phyloP scores from a whole-genome alignment of 2,797 vertebrate species.

The Ctenopoma kingsleyae region DNA sequence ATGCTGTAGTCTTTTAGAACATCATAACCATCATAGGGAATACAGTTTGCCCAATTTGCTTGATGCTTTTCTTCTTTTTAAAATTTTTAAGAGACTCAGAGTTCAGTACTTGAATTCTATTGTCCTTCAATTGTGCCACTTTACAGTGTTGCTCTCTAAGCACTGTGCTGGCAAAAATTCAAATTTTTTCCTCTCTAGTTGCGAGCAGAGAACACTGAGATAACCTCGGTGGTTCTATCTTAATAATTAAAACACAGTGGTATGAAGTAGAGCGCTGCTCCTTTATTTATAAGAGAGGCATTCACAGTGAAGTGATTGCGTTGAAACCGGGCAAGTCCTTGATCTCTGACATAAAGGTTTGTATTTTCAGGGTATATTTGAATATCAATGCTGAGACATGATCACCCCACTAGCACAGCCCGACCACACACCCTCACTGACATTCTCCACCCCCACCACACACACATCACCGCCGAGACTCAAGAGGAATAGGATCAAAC shows the following conservation, averaged over 20 bases:
- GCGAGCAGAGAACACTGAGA: slow-evolving; percentile 74
- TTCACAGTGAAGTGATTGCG: slow-evolving; percentile 80
- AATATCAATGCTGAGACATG: slow-evolving; percentile 82
- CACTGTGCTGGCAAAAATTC: slow-evolving; percentile 74
- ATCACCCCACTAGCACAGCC: slow-evolving; percentile 69
- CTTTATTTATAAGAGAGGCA: slow-evolving; percentile 82
- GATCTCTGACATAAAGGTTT: slow-evolving; percentile 84
- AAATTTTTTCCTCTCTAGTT: slow-evolving; percentile 56
- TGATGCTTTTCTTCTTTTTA: neutral
- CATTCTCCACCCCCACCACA: slow-evolving; percentile 16
- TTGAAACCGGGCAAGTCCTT: slow-evolving; percentile 82
- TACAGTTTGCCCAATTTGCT: neutral
- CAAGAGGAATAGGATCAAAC: slow-evolving; percentile 48
- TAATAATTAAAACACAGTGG: slow-evolving; percentile 83
- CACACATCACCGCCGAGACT: slow-evolving; percentile 36
- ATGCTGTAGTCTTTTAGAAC: neutral
- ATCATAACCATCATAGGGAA: neutral
- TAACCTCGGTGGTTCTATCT: slow-evolving; percentile 79
- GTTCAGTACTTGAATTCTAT: slow-evolving; percentile 45
- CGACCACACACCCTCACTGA: slow-evolving; percentile 48
- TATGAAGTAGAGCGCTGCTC: slow-evolving; percentile 78
- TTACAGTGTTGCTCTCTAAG: slow-evolving; percentile 64
- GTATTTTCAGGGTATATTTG: slow-evolving; percentile 81
- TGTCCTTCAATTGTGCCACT: slow-evolving; percentile 72
- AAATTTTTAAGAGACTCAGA: neutral